Evolutionary conservation across 2,888 invertebrate species (phyloP).

Genomic region (Malacosoma neustria): DNA sequence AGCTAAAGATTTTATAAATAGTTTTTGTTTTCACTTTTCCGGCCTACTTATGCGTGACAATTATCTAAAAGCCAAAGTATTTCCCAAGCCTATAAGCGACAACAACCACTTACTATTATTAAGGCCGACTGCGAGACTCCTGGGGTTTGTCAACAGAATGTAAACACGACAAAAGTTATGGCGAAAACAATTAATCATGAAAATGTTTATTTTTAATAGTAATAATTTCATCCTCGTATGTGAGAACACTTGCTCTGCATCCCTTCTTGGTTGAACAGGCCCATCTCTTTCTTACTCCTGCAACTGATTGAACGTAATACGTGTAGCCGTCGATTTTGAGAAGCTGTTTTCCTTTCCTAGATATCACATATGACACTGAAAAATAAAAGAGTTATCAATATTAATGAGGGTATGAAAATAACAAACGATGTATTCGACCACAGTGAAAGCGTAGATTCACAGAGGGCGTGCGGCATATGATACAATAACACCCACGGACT

Average conservation of each 20-base stretch:
- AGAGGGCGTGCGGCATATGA: too few relatives aligned
- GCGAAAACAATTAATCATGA: conserved; percentile 15
- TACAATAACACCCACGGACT: too few relatives aligned
- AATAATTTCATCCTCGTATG: conserved; percentile 14
- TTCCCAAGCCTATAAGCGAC: too few relatives aligned
- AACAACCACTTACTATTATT: too few relatives aligned
- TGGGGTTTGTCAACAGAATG: conserved; percentile 14
- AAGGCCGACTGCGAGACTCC: conserved; percentile 8
- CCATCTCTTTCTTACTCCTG: conserved; percentile 12
- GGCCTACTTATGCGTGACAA: too few relatives aligned
- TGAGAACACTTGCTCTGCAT: conserved; percentile 20
- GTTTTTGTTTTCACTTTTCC: too few relatives aligned
- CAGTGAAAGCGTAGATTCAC: too few relatives aligned
- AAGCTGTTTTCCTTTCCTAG: background rate
- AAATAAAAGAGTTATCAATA: background rate
- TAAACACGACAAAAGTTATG: conserved; percentile 16
- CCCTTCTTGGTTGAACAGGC: conserved; percentile 20
- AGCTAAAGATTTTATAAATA: too few relatives aligned
- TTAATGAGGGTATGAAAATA: too few relatives aligned
- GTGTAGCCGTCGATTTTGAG: conserved; percentile 1
- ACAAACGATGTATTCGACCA: too few relatives aligned
- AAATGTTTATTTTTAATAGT: conserved; percentile 14
- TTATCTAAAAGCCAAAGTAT: too few relatives aligned
- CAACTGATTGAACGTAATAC: conserved; percentile 4
- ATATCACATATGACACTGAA: conserved; percentile 1